Base-by-base conservation (phyloP, 2,888 invertebrate species). In the Rhaphigaster nebulosa region DNA sequence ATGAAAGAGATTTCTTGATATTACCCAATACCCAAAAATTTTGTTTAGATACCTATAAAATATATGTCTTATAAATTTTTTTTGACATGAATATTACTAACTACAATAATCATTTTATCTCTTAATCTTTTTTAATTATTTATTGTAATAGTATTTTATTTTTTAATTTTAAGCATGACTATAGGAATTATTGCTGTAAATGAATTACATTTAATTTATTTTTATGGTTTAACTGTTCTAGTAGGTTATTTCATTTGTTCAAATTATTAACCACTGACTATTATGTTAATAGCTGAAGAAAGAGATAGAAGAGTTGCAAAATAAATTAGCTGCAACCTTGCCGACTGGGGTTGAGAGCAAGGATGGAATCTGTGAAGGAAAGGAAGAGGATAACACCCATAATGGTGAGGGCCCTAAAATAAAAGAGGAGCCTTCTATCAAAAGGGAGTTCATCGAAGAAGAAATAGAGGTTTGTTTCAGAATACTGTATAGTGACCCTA, bases 231-330 rank as follows among this genome's bases (percentile, higher is more conserved):
- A 6, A 20, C 4, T 23, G 23, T 26, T 60, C 20, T n/a, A n/a
- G 10, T n/a, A n/a, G 13, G 12, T 60, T 20, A 8, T 60, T 20
- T 8, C 26, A n/a, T n/a, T n/a, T 54, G 54, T 54, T 18, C 0
- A 23, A 60, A 60, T n/a, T 23, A 60, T 1, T n/a, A 12, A 65
- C 8, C 0, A n/a, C 38, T 76, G 12, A 38, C 26, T 76, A 20
- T 45, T 45, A 15, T 45, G n/a, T 84, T 26, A 84, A 84, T 91
- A 95, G 94, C 92, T 96, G 91, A 95, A 96, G 88, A 96, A 96
- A 93, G 96, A 96, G 93, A 93, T 96, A 13, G 96, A 96, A 92
- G 96, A 96, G 76, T 92, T 96, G 6, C 94, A 95, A 26, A 93
- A 94, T 0, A 96, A 96, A 93, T 92, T 96, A 56, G 95, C 94